Base-by-base conservation (phyloP, 2,888 invertebrate species). In the Phymatocera aterrima region DNA sequence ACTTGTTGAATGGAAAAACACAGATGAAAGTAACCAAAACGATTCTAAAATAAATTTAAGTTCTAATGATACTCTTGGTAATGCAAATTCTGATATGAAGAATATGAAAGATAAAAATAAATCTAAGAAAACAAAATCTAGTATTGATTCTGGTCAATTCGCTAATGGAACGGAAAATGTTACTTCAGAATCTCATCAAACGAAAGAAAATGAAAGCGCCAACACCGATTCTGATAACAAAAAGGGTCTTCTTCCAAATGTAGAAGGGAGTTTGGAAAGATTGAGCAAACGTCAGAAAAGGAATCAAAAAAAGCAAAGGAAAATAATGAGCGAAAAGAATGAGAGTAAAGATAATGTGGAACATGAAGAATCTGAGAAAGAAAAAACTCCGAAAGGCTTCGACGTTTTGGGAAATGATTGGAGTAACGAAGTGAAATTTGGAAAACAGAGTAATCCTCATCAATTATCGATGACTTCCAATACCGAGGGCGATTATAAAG, bases 201-300 rank as follows among this genome's bases (percentile, higher is more conserved):
- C 3, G 31, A 2, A 72, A 18, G 18, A 64, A 37, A 18, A 37
- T 18, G 34, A 61, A 3, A 8, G 6, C 31, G 31, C 10, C 0
- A 37, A n/a, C 24, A 18, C 12, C 12, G 61, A 64, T 64, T 28
- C 46, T 68, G 64, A 43, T 46, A 21, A 28, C 24, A 68, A 34
- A 46, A 46, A 43, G 3, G 28, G 21, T 34, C 18, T 15, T 8
- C 3, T 15, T 3, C 8, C 31, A 31, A 48, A 72, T 51, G 51
- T 54, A 18, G 28, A 65, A 65, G 21, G 43, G 65, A 57, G 24
- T 40, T 54, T 28, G 4, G 75, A 79, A 8, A 84, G 81, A 79
- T 80, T 87, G 65, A 87, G 83, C 82, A 91, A 88, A 80, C 82
- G 84, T 79, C 88, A 87, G 83, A 90, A 88, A 79, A 84, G 85